Evolutionary conservation across 2,113 vertebrate species (phyloP).

Genomic region (Larimichthys polyactis): DNA sequence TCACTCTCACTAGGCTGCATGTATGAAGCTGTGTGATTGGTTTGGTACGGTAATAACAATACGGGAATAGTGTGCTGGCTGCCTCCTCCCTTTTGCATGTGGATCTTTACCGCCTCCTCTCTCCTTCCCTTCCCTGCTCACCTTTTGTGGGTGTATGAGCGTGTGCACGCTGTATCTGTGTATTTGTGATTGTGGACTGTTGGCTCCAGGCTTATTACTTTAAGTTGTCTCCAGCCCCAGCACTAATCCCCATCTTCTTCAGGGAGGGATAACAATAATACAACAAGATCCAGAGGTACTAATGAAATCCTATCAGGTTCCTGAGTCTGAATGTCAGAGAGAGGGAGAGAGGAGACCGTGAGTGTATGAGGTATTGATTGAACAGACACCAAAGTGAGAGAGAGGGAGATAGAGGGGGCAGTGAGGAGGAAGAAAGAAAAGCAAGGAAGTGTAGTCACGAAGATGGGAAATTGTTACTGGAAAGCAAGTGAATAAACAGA

Average conservation of each 20-base stretch:
- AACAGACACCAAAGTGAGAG: conserved; percentile 67
- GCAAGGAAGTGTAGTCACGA: conserved; percentile 42
- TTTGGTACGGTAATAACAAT: conserved; percentile 72
- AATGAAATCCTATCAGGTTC: conserved; percentile 86
- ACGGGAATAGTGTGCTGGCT: conserved; percentile 49
- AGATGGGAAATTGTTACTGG: conserved; percentile 39
- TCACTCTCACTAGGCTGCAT: conserved; percentile 61
- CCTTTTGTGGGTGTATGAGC: conserved; percentile 53
- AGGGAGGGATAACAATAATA: conserved; percentile 83
- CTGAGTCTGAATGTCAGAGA: conserved; percentile 85
- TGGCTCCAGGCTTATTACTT: conserved; percentile 77
- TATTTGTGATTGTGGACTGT: conserved; percentile 60
- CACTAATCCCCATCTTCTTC: conserved; percentile 80
- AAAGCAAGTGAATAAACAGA: conserved; percentile 57
- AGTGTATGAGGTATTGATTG: conserved; percentile 76
- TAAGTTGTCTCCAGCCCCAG: conserved; percentile 77
- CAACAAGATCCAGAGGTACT: conserved; percentile 84
- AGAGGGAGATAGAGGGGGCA: conserved; percentile 36
- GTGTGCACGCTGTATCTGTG: conserved; percentile 13
- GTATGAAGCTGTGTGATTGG: conserved; percentile 73
- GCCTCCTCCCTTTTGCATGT: conserved; percentile 58
- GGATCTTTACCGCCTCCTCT: conserved; percentile 41
- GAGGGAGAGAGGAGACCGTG: conserved; percentile 55
- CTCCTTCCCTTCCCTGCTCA: conserved; percentile 42
- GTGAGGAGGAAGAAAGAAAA: conserved; percentile 66